Base-by-base conservation (phyloP, 2,797 vertebrate genomes). In the Siniperca undulata region DNA sequence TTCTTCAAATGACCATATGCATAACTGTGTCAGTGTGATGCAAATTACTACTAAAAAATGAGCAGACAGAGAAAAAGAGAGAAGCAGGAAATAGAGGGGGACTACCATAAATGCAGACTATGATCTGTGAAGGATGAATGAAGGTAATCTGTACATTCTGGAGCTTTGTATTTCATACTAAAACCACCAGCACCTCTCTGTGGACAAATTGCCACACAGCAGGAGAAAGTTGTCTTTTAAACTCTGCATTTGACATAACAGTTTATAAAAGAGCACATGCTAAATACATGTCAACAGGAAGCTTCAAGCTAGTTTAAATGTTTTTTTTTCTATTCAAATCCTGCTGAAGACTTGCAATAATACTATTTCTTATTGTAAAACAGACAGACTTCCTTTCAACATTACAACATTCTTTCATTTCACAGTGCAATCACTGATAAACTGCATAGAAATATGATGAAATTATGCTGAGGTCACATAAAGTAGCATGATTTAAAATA, bases 131-230 rank as follows among this genome's bases (percentile, higher is more conserved):
- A 86, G 82, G 86, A 86, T 89, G 82, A 90, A 87, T 86, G 78
- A 89, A 88, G 79, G 81, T 79, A 85, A 78, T 73, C 40, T 75
- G 72, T 74, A 59, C 12, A 62, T 67, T 71, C 38, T 79, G 65
- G 58, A 82, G 24, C 9, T 42, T 80, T 91, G 84, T 80, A 81
- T 89, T 89, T 86, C 71, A 86, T 68, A 61, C 76, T 79, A 89
- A 82, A 82, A 62, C 60, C 82, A 74, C 75, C 73, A 93, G 91
- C 64, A 34, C 92, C 92, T 61, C 93, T 34, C 76, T 75, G 93
- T 94, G 93, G 93, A 74, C 82, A 86, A 58, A 83, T 7, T 42
- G 50, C 7, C 34, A 40, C 30, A 92, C 70, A 78, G 69, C 87
- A 89, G 42, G 62, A 59, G 16, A 66, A 16, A 3, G 4, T 38